Conservation (phyloP, 2,888 invertebrate species). For the Lordiphosa andalusiaca region DNA sequence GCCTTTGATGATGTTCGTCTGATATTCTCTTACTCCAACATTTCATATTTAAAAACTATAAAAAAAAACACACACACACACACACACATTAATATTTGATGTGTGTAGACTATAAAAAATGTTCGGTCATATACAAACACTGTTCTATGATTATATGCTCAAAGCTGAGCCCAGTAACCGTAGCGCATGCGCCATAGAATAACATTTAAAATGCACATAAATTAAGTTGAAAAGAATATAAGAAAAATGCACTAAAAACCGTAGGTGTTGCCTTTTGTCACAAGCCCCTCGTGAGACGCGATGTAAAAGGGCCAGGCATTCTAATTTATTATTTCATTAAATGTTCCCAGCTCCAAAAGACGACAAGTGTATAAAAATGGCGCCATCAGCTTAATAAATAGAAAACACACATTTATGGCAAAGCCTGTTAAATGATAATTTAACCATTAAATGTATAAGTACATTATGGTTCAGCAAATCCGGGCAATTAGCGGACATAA, state of each 20-base stretch:
- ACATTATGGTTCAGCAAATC: background rate
- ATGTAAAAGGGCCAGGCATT: constrained; percentile 39
- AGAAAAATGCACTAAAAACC: constrained; percentile 38
- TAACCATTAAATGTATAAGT: too few species aligned
- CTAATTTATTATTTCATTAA: constrained; percentile 63
- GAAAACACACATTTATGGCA: constrained; percentile 10
- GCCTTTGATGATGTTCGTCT: constrained; percentile 24
- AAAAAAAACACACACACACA: constrained; percentile 16
- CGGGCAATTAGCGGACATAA: constrained; percentile 1
- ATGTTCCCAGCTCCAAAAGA: constrained; percentile 16
- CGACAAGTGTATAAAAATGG: constrained; percentile 38
- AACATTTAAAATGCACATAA: constrained; percentile 53
- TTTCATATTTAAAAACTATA: constrained; percentile 11
- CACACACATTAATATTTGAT: constrained; percentile 20
- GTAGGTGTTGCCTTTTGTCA: constrained; percentile 60
- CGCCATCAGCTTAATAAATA: constrained; percentile 32
- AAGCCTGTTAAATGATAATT: background rate
- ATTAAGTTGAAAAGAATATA: constrained; percentile 41
- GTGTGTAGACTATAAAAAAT: constrained; percentile 47
- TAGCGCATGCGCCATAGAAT: constrained; percentile 61
- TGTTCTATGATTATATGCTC: constrained; percentile 39
- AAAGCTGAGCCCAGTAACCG: constrained; percentile 22
- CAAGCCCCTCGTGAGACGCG: constrained; percentile 22
- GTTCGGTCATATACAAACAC: too few species aligned
- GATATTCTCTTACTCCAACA: background rate